Base-by-base conservation (phyloP, 2,888 invertebrate species). In the Notodonta ziczac region DNA sequence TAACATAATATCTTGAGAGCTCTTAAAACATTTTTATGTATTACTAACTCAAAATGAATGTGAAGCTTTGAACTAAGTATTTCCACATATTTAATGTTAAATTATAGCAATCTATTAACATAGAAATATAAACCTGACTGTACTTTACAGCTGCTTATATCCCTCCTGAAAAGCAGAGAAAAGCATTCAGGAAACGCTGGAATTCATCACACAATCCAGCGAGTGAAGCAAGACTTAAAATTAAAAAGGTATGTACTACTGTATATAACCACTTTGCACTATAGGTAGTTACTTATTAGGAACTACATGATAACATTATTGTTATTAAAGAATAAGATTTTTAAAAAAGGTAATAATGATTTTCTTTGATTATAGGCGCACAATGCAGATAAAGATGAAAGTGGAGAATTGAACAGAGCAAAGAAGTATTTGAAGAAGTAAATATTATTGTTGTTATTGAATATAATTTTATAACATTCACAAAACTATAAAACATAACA, bases 131-230 rank as follows among this genome's bases (percentile, higher is more conserved):
- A 9, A 46, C 5, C 10, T 46, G 5, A n/a, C 5, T 46, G 46
- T 35, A 65, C 16, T 61, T 94, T 94, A 59, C 82, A 96, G 96
- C 96, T 62, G 93, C 93, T 10, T 96, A 94, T 73, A 95, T 97
- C 67, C 95, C 96, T 16, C 95, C 96, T 2, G 95, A 96, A 66
- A 94, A 96, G 68, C 95, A 96, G 80, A 95, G 88, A 44, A 92
- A 90, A 61, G 95, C 94, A 59, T 95, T 95, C 80, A 90, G 94
- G n/a, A 88, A 86, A 62, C 78, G 94, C 57, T 95, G 95, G 92
- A 94, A 85, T 70, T 78, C 92, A 6, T 68, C 81, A 13, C 80
- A 89, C 46, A 89, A 92, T 65, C 95, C 94, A 72, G 91, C 94
- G 0, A 87, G 78, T 61, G 79, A 89, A 63, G 76, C 76, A 44